phyloP scores from a whole-genome alignment of 2,113 vertebrate genomes.

The Mus pahari region DNA sequence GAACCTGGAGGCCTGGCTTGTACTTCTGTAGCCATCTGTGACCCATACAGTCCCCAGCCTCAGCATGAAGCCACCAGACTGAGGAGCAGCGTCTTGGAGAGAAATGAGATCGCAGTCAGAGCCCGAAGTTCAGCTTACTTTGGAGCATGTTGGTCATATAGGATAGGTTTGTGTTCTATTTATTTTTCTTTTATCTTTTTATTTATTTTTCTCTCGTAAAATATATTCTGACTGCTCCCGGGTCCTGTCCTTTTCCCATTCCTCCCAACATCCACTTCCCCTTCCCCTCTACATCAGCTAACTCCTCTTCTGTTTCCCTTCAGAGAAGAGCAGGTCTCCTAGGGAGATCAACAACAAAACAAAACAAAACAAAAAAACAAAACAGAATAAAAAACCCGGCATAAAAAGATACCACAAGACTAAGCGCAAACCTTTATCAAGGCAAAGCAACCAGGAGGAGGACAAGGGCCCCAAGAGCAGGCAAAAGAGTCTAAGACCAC shows the following conservation, averaged over 20 bases:
- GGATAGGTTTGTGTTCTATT: neutral
- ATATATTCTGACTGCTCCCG: neutral
- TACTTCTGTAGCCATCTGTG: neutral
- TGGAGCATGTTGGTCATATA: neutral
- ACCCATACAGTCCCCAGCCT: neutral
- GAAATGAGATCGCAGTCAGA: fast-evolving
- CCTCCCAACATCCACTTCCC: neutral
- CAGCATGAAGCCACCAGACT: neutral
- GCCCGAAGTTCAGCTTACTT: neutral
- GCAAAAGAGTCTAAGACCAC: neutral
- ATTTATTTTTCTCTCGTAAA: neutral
- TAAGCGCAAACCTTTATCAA: neutral
- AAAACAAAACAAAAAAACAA: no score
- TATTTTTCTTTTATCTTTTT: neutral
- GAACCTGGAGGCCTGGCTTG: neutral
- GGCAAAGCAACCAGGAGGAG: no score
- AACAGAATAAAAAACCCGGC: no score
- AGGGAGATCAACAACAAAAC: neutral
- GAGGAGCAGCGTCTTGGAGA: neutral
- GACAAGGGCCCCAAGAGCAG: no score
- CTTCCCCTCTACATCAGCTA: neutral
- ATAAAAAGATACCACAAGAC: neutral
- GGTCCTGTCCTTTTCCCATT: neutral
- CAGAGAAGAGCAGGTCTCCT: neutral
- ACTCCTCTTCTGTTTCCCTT: neutral